Conservation (phyloP, 30 jellyfish, hydroid and myxozoan genomes). For the Nemopilema nomurai region DNA sequence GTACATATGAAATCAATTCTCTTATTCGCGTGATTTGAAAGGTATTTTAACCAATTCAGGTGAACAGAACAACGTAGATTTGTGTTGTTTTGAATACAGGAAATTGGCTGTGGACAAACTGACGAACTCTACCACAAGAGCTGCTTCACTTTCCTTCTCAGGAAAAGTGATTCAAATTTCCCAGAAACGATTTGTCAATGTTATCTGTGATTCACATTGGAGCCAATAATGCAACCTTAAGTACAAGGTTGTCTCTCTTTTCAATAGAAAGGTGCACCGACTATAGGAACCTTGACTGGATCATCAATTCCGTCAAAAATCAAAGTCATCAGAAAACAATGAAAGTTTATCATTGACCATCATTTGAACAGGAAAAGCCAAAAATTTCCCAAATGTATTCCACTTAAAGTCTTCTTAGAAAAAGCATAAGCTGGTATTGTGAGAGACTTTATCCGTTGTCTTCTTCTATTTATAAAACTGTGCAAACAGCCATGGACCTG, state of each 20-base stretch:
- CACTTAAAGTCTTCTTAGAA: not conserved
- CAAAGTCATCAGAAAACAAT: no score
- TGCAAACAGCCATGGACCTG: not conserved
- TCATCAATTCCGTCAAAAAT: no score
- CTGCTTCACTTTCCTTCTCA: not conserved
- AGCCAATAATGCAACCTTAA: no score
- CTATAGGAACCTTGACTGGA: no score
- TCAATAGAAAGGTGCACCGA: not conserved
- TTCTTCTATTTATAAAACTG: slow-evolving; percentile 5
- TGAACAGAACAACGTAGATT: not conserved
- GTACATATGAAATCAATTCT: no score
- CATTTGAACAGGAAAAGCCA: not conserved
- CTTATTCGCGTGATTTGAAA: not conserved
- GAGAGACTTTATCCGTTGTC: not conserved
- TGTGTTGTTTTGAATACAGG: not conserved
- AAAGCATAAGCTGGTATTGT: not conserved
- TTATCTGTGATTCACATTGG: not conserved
- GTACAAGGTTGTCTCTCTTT: not conserved
- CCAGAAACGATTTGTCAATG: not conserved
- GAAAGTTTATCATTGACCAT: no score
- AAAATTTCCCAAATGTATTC: not conserved
- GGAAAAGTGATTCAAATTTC: not conserved
- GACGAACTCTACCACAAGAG: not conserved
- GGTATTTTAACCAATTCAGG: not conserved
- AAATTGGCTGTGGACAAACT: not conserved